A percentile compares a stretch with the other conserved stretches of the same genome.
Evolutionary conservation across 2,797 vertebrate species (phyloP).

Genomic region (Brotula barbata): DNA sequence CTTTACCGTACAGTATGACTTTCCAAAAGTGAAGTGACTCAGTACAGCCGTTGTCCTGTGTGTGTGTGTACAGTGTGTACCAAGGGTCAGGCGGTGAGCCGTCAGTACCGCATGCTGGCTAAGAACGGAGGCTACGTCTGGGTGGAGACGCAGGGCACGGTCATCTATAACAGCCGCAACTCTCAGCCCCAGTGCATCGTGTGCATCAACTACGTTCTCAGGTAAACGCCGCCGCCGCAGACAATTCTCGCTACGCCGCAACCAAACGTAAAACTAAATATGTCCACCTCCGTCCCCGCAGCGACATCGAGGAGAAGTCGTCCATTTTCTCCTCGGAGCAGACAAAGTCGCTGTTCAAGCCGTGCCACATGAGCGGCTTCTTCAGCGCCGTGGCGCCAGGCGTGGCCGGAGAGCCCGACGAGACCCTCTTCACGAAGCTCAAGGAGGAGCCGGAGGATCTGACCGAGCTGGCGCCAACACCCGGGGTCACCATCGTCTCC

Average conservation of each 20-base stretch:
- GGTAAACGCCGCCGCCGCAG: slow-evolving; percentile 71
- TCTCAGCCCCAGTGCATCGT: slow-evolving; percentile 97
- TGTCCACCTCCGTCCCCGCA: slow-evolving; percentile 48
- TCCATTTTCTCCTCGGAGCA: slow-evolving; percentile 94
- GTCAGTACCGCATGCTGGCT: slow-evolving; percentile 95
- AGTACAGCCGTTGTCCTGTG: neutral
- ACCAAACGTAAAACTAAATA: too few species aligned
- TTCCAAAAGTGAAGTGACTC: too few species aligned
- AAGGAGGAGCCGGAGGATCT: slow-evolving; percentile 97
- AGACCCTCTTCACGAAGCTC: slow-evolving; percentile 87
- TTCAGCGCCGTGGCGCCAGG: slow-evolving; percentile 67
- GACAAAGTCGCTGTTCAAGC: slow-evolving; percentile 91
- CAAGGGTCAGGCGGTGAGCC: slow-evolving; percentile 93
- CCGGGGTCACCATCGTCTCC: slow-evolving; percentile 89
- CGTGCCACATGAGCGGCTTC: slow-evolving; percentile 81
- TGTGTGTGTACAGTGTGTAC: slow-evolving; percentile 84
- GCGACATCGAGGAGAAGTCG: slow-evolving; percentile 92
- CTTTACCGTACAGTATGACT: too few species aligned
- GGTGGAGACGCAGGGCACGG: slow-evolving; percentile 95
- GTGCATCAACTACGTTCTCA: slow-evolving; percentile 95
- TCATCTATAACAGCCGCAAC: slow-evolving; percentile 96
- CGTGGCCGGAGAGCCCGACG: slow-evolving; percentile 73
- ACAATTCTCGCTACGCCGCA: too few species aligned
- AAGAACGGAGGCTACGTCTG: slow-evolving; percentile 95
- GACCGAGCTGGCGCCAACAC: slow-evolving; percentile 90